phyloP scores from a whole-genome alignment of 2,797 vertebrate genomes.

The Gallinago solitaria region DNA sequence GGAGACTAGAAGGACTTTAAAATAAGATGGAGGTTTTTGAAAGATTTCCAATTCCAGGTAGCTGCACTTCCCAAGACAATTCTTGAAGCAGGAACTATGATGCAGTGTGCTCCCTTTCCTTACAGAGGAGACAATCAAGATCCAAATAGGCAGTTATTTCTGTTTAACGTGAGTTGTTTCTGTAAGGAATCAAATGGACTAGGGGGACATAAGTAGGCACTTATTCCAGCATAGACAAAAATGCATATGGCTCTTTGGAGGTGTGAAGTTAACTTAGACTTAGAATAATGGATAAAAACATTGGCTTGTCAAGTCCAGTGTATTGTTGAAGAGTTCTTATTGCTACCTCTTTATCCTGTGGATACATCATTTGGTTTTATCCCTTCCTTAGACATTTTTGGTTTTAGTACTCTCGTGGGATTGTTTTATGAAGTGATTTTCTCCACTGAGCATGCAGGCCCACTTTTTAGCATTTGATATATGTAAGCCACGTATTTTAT shows the following conservation, averaged over 20 bases:
- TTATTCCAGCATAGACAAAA: not conserved
- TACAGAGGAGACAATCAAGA: not conserved
- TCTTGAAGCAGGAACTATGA: not conserved
- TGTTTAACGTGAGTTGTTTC: not conserved
- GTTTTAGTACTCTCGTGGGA: conserved; percentile 8
- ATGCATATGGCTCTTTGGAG: not conserved
- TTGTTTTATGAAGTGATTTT: conserved; percentile 58
- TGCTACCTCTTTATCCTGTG: not conserved
- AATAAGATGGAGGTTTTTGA: not conserved
- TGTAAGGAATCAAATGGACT: not conserved
- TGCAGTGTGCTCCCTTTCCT: not conserved
- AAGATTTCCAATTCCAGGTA: not conserved
- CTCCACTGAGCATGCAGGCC: conserved; percentile 33
- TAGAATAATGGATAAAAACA: not conserved
- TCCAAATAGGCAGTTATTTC: not conserved
- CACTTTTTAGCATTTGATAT: conserved; percentile 62
- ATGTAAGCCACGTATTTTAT: conserved; percentile 64
- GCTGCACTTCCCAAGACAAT: not conserved
- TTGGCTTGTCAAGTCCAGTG: not conserved
- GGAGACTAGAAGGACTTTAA: not conserved
- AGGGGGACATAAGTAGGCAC: not conserved
- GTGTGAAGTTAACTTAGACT: not conserved
- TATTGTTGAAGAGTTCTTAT: not conserved
- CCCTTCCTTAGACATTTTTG: not conserved
- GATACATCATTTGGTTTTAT: conserved; percentile 4